Conservation (phyloP, 2,888 invertebrate species). For the Allophyes oxyacanthae region DNA sequence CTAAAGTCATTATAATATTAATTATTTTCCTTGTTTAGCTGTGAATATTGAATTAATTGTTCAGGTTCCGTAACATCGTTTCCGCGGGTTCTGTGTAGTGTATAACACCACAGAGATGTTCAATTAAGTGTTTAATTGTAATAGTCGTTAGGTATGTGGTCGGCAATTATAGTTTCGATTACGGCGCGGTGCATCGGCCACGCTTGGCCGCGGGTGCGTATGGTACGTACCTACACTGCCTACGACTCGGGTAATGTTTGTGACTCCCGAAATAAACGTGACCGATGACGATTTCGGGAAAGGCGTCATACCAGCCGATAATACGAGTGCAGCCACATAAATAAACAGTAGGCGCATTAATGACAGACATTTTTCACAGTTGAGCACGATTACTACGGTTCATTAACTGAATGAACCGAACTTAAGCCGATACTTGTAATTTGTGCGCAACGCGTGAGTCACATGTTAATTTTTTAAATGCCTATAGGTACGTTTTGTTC, state of each 20-base stretch:
- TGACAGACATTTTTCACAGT: constrained; percentile 68
- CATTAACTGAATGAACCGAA: constrained; percentile 62
- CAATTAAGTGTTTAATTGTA: constrained; percentile 46
- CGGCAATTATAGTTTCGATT: constrained; percentile 40
- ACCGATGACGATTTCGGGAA: constrained; percentile 77
- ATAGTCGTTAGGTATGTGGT: constrained; percentile 24
- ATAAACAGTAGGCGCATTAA: constrained; percentile 71
- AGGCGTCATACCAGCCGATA: constrained; percentile 75
- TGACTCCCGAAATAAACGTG: constrained; percentile 81
- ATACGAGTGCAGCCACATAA: constrained; percentile 69
- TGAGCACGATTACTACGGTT: constrained; percentile 67
- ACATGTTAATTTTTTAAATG: constrained; percentile 31
- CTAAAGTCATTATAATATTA: constrained; percentile 11
- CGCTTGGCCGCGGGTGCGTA: constrained; percentile 30
- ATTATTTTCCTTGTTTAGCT: constrained; percentile 3
- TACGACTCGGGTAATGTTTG: constrained; percentile 55
- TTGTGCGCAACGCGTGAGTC: constrained; percentile 46
- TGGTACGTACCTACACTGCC: constrained; percentile 10
- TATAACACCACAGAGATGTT: constrained; percentile 23
- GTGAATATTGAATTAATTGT: constrained; percentile 15
- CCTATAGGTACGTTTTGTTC: constrained; percentile 23
- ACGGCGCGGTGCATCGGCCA: constrained; percentile 45
- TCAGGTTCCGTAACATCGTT: constrained; percentile 27
- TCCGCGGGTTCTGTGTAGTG: constrained; percentile 22
- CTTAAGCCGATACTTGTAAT: constrained; percentile 35